A percentile compares a stretch with the other conserved stretches of the same genome.
These are phyloP conservation scores for Periophthalmus magnuspinnatus DNA, from an alignment of 2,797 vertebrate genomes.

Conservation along the genomic window DNA sequence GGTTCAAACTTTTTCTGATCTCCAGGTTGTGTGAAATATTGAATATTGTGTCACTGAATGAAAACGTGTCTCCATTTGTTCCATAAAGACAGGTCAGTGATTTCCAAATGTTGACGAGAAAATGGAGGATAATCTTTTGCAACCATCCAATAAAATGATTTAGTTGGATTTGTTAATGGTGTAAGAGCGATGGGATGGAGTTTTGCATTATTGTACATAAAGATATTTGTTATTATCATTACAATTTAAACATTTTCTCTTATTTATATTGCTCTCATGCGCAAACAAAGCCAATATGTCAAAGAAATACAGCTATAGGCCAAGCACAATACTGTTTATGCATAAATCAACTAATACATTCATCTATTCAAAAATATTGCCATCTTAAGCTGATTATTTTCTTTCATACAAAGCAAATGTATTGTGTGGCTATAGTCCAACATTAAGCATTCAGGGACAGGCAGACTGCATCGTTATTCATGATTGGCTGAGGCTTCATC, in stretches of 20 bases:
- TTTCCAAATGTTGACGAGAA: neutral
- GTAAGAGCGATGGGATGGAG: too few species aligned
- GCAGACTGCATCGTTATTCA: neutral
- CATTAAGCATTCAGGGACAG: constrained; percentile 2
- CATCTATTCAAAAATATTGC: neutral
- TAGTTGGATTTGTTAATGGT: too few species aligned
- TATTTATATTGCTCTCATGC: neutral
- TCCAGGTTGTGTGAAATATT: neutral
- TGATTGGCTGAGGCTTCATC: neutral
- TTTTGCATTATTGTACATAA: too few species aligned
- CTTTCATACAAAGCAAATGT: neutral
- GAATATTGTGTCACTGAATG: neutral
- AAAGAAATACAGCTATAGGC: neutral
- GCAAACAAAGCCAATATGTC: neutral
- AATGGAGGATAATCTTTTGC: too few species aligned
- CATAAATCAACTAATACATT: neutral
- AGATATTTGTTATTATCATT: too few species aligned
- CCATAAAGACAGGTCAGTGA: neutral
- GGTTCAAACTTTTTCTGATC: neutral
- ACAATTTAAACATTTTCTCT: neutral
- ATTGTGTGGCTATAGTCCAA: neutral
- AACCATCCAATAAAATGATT: too few species aligned
- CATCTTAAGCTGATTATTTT: neutral
- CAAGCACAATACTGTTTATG: neutral
- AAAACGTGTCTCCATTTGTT: neutral